Conservation (phyloP, 2,113 vertebrate species). For the Ailuropoda melanoleuca region DNA sequence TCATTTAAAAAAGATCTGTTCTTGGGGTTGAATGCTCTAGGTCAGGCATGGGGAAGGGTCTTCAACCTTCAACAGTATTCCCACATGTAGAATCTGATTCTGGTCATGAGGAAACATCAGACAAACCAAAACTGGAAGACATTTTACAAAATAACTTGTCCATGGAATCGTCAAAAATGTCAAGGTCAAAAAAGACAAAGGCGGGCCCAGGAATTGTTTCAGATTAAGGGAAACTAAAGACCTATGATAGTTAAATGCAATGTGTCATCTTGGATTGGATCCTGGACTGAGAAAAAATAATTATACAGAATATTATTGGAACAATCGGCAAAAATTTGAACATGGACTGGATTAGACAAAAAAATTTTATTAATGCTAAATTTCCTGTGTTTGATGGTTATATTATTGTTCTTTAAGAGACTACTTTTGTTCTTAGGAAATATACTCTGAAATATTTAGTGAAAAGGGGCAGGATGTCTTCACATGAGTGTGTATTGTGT, state of each 20-base stretch:
- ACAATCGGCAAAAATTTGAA: background rate
- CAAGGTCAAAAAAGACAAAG: constrained; percentile 34
- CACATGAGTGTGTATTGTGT: background rate
- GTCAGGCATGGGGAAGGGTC: background rate
- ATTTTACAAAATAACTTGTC: background rate
- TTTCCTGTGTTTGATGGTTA: background rate
- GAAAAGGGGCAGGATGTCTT: background rate
- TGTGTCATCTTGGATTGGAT: background rate
- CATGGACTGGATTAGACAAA: background rate
- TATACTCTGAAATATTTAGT: background rate
- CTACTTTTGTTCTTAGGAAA: constrained; percentile 4
- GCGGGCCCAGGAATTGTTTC: background rate
- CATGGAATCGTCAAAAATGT: background rate
- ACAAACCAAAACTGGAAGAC: background rate
- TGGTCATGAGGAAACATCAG: background rate
- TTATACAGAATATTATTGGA: background rate
- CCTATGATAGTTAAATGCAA: background rate
- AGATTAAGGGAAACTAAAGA: background rate
- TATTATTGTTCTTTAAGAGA: background rate
- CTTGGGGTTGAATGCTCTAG: background rate
- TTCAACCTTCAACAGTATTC: background rate
- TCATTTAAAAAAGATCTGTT: background rate
- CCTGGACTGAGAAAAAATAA: background rate
- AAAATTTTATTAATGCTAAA: background rate
- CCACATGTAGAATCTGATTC: background rate